Base-by-base conservation (phyloP, 2,888 invertebrate genomes). In the Erebia ligea region DNA sequence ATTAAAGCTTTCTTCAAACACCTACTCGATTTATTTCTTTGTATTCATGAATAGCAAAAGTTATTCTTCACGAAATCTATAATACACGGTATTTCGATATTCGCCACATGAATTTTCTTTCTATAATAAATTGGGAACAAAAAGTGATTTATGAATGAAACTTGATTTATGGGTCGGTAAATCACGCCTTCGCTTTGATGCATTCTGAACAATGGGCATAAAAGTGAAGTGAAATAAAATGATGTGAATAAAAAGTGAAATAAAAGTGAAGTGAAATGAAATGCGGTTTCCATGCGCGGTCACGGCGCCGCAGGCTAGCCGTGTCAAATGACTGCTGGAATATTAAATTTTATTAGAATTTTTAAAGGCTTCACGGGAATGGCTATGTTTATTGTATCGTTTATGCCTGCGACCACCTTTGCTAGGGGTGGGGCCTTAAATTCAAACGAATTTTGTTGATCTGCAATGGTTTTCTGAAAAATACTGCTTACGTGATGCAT, bases 161-260 rank as follows among this genome's bases (percentile, higher is more conserved):
- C 34, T 56, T 73, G 73, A 75, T 75, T 76, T 76, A 75, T 75
- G 66, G 71, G 70, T 71, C 64, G 71, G 64, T 75, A 76, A 76
- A 76, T 76, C 76, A 73, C 67, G 65, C 17, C 34, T 65, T 66
- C 66, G 67, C 67, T 59, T 72, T 58, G 68, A 70, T 72, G 68
- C 61, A 71, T 71, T 65, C 59, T 42, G 72, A 74, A 74, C 74
- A 74, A 74, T 72, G 72, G 74, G 48, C 40, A 48, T 58, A 68
- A 63, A 70, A 72, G 48, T 62, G 45, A 48, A 62, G 56, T 57
- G 56, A 25, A 57, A 57, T 57, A 57, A 57, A 57, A 57, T 52
- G 52, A 17, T 19, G 42, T 61, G 61, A 61, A 59, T 59, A 59
- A 59, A 59, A 59, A 19, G 61, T 59, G 58, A 59, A 59, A 59